phyloP scores from a whole-genome alignment of 2,113 vertebrate species.

The Bujurquina vittata region DNA sequence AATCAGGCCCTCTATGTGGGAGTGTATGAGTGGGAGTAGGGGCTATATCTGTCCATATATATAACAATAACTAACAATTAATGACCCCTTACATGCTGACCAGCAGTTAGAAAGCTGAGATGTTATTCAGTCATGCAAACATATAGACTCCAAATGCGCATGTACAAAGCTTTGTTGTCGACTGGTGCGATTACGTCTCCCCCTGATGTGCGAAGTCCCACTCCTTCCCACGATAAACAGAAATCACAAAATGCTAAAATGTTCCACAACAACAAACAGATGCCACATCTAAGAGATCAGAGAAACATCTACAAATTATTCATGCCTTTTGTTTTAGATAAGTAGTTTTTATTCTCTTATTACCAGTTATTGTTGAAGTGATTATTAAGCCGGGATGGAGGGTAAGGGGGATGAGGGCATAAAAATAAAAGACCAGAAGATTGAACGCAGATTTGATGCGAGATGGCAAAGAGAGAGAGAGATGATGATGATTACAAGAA shows the following conservation, averaged over 20 bases:
- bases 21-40: background rate
- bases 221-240: constrained; percentile 39
- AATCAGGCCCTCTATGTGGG: too few relatives aligned
- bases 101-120: constrained; percentile 15
- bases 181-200: constrained; percentile 52
- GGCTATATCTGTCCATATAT: constrained; percentile 12
- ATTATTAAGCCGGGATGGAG: constrained; percentile 30
- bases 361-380: constrained; percentile 44
- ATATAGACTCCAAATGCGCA: constrained; percentile 22
- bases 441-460: constrained; percentile 32
- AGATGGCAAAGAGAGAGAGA: constrained; percentile 1
- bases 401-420: background rate
- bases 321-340: constrained; percentile 40
- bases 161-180: background rate
- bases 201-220: constrained; percentile 42
- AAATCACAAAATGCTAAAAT: constrained; percentile 42
- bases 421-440: constrained; percentile 3
- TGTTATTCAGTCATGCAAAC: constrained; percentile 21
- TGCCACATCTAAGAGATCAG: constrained; percentile 31
- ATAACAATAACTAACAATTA: constrained; percentile 58
- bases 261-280: constrained; percentile 30
- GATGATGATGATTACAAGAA: constrained; percentile 5
- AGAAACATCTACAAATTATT: constrained; percentile 49
- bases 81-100: constrained; percentile 43
- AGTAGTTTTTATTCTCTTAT: constrained; percentile 31